Conservation (phyloP, 2,797 vertebrate genomes). For the Calcarius lapponicus region DNA sequence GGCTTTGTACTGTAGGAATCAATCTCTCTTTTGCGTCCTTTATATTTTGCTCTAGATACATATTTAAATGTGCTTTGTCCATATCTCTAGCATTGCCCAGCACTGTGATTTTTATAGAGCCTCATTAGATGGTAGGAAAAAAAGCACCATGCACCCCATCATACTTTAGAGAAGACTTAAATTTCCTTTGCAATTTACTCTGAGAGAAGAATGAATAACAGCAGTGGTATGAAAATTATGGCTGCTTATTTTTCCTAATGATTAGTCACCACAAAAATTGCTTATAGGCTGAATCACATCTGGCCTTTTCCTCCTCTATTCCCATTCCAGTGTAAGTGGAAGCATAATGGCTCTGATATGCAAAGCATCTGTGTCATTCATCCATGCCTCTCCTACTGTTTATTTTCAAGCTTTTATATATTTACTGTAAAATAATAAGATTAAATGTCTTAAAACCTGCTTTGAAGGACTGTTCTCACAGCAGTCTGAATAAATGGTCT, state of each 20-base stretch:
- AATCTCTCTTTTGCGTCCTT: neutral
- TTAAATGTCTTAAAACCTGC: neutral
- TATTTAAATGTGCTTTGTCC: neutral
- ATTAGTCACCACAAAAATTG: constrained; percentile 11
- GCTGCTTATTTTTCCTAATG: constrained; percentile 31
- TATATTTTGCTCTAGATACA: neutral
- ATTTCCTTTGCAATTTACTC: constrained; percentile 21
- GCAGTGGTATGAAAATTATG: constrained; percentile 42
- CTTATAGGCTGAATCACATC: neutral
- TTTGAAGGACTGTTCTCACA: neutral
- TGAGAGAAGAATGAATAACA: neutral
- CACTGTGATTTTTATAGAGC: neutral
- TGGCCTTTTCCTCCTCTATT: neutral
- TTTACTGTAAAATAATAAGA: constrained; percentile 11
- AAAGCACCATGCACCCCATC: neutral
- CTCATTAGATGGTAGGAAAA: neutral
- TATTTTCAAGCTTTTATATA: neutral
- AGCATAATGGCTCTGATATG: neutral
- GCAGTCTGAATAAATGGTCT: neutral
- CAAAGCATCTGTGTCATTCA: neutral
- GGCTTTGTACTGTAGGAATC: neutral
- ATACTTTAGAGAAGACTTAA: neutral
- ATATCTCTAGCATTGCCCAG: neutral
- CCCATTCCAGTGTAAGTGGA: neutral
- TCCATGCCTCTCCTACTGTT: neutral